phyloP scores from a whole-genome alignment of 2,113 vertebrate genomes.

The Thamnophis sirtalis region DNA sequence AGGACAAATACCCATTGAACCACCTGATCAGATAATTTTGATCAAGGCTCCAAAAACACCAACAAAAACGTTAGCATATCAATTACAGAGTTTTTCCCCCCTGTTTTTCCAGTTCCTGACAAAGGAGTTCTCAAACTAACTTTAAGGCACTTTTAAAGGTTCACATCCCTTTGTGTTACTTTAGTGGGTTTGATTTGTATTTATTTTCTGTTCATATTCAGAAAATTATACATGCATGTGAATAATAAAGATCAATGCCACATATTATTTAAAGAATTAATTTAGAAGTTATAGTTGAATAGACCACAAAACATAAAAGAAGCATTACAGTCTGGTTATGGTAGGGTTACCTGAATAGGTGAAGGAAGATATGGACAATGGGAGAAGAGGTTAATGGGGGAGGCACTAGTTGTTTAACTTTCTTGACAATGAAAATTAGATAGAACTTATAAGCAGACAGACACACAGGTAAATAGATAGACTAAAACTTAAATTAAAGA shows the following conservation, averaged over 20 bases:
- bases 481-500: no score
- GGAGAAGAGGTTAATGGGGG: background rate
- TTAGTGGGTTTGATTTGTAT: conserved; percentile 28
- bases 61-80: no score
- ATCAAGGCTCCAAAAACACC: no score
- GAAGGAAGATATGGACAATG: conserved; percentile 8
- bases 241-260: conserved; percentile 41
- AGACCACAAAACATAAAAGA: conserved; percentile 50
- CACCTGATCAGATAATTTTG: no score
- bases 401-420: no score
- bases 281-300: conserved; percentile 25
- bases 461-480: no score
- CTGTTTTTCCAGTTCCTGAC: background rate
- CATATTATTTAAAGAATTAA: conserved; percentile 8
- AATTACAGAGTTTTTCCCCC: no score
- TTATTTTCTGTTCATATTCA: background rate
- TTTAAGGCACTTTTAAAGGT: background rate
- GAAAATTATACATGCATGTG: conserved; percentile 29
- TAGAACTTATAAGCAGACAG: no score
- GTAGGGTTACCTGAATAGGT: background rate
- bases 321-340: conserved; percentile 40
- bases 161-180: conserved; percentile 33
- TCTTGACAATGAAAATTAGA: no score
- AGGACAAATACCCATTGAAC: no score
- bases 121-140: background rate